These are phyloP conservation scores for Microplitis deprimator DNA, from an alignment of 2,888 invertebrate genomes.

Conservation along the genomic window DNA sequence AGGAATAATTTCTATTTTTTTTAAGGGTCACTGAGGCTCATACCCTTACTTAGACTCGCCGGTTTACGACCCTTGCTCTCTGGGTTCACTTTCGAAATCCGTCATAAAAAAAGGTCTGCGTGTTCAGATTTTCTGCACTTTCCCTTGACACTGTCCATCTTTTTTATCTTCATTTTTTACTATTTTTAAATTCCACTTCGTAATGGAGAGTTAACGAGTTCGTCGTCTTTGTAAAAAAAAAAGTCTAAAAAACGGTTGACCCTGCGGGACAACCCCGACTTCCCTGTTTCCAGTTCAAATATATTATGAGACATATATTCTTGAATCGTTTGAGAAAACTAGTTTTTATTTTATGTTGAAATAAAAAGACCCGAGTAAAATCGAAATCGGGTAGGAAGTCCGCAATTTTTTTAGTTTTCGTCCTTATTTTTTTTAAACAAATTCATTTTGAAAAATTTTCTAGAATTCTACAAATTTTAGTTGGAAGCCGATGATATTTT, in stretches of 20 bases:
- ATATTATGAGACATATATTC: no score
- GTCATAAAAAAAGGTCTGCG: constrained; percentile 45
- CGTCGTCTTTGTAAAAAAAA: constrained; percentile 40
- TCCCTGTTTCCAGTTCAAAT: constrained; percentile 47
- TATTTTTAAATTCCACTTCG: constrained; percentile 24
- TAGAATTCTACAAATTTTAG: no score
- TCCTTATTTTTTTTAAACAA: no score
- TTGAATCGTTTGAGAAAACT: no score
- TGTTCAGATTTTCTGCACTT: constrained; percentile 41
- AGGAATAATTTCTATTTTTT: constrained; percentile 11
- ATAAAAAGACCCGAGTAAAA: no score
- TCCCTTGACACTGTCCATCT: constrained; percentile 24
- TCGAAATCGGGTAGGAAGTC: no score
- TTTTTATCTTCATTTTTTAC: constrained; percentile 18
- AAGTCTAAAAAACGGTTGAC: background rate
- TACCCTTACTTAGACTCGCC: background rate
- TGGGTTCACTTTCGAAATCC: constrained; percentile 30
- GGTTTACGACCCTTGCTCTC: background rate
- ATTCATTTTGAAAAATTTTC: no score
- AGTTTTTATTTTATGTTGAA: no score
- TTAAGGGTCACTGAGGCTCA: background rate
- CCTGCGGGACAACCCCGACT: background rate
- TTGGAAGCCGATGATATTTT: no score
- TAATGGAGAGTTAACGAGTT: constrained; percentile 43
- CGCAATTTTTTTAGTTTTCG: no score